Evolutionary conservation across 2,113 vertebrate species (phyloP), one percentile per base, ranked within the genome.

Genomic region (Hipposideros armiger): DNA sequence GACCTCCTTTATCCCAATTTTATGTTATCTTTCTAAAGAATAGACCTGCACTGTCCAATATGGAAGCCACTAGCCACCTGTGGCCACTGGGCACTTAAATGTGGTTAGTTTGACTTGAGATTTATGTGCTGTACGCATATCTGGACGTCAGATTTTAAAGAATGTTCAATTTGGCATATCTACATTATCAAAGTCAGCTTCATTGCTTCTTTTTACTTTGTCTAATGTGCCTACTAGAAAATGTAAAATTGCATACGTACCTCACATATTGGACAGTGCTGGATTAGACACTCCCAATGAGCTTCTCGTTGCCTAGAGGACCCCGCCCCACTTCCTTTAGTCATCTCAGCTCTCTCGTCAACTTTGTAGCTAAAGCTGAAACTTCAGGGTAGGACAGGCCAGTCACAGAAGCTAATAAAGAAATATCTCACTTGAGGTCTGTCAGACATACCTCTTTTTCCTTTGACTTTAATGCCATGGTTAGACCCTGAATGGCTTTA

Each of bases 401-500:
- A 96, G 91, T 74, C 58, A 87, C 76, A 74, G 91, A 86, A 73
- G 86, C 83, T 92, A 95, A 92, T 45, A 77, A 84, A 94, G 93
- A 95, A 95, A 93, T 97, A 58, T 87, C 82, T 80, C 87, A 81
- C 86, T 62, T 58, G 40, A 32, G 84, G 70, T n/a, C 4, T 69
- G n/a, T 67, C 78, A 60, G 76, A 45, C 97, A 90, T 94, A 99
- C 99, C 99, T 99, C 99, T 96, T 98, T 99, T 66, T 99, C 99
- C 97, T 99, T 99, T 87, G 99, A 99, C 98, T 98, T 99, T 83
- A 99, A 98, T 67, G 99, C 98, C 80, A 99, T 97, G 69, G 98
- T 99, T 85, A 99, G 98, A 15, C 99, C 99, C 97, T 99, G 99
- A 98, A 99, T 99, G 30, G 99, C 99, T 99, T 99, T 99, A 98